Evolutionary conservation across 2,797 vertebrate genomes (phyloP).

Genomic region (Micromesistius poutassou): DNA sequence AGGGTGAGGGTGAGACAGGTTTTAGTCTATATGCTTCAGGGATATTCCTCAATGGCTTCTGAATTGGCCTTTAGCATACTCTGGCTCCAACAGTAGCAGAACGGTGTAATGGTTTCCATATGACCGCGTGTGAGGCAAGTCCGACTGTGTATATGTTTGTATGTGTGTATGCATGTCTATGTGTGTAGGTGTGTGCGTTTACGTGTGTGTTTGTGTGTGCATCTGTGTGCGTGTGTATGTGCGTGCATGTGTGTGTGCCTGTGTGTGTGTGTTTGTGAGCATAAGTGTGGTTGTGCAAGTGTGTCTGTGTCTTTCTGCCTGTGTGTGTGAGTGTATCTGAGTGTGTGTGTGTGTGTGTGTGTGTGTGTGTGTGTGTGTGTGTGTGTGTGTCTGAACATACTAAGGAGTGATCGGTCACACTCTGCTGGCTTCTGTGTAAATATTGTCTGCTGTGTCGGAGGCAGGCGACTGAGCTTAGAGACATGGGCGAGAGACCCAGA

Average conservation of each 20-base stretch:
- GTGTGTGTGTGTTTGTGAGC: neutral
- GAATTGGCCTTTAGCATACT: slow-evolving; percentile 24
- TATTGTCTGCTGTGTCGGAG: neutral
- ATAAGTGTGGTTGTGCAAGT: neutral
- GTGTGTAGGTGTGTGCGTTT: too few relatives aligned
- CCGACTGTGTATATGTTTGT: neutral
- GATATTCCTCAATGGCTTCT: slow-evolving; percentile 29
- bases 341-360: slow-evolving; percentile 9
- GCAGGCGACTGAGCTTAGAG: neutral
- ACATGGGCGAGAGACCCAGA: neutral
- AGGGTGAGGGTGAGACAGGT: neutral
- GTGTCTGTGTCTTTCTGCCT: slow-evolving; percentile 3
- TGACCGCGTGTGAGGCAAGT: slow-evolving; percentile 6
- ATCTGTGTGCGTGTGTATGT: neutral
- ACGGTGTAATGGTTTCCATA: slow-evolving; percentile 43
- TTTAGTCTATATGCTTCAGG: neutral
- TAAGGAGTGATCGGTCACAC: neutral
- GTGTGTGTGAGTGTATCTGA: slow-evolving; percentile 4
- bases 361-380: slow-evolving; percentile 7
- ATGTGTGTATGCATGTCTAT: too few relatives aligned
- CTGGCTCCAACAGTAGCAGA: slow-evolving; percentile 30
- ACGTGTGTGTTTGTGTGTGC: neutral
- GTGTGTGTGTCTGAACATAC: slow-evolving; percentile 12
- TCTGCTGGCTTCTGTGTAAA: slow-evolving; percentile 1
- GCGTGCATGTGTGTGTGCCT: neutral